Conservation (phyloP, 2,113 vertebrate genomes). For the Chaetops frenatus region DNA sequence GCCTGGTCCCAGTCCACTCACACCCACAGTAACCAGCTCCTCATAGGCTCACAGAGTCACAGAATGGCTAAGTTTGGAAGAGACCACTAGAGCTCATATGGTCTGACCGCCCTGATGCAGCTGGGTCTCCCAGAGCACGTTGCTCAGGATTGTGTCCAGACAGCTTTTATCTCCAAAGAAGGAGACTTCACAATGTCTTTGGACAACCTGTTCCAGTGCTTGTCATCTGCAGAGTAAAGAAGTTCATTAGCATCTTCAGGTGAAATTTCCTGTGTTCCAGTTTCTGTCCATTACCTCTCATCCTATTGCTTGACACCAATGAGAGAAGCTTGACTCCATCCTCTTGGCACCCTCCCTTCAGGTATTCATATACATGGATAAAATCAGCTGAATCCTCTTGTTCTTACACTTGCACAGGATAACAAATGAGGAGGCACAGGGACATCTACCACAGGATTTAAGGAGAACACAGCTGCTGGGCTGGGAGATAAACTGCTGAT, state of each 20-base stretch:
- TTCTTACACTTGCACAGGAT: not conserved
- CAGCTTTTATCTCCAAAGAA: not conserved
- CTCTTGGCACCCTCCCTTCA: not conserved
- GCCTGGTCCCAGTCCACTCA: not conserved
- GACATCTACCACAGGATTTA: not conserved
- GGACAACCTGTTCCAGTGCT: not conserved
- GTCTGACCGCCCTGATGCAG: not conserved
- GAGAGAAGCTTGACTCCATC: not conserved
- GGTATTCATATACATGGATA: not conserved
- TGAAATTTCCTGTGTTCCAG: not conserved
- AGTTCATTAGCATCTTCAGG: not conserved
- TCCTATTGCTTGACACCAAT: not conserved
- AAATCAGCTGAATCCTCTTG: not conserved
- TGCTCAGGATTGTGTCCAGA: not conserved
- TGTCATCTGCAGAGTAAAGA: rapidly evolving
- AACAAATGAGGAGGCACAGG: not conserved
- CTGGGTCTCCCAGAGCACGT: not conserved
- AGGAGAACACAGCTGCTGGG: not conserved
- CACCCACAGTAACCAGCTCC: rapidly evolving
- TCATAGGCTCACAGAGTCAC: not conserved
- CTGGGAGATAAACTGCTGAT: not conserved
- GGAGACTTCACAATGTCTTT: not conserved
- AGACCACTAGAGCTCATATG: not conserved
- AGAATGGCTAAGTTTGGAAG: not conserved
- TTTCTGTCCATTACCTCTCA: not conserved